Evolutionary conservation across 2,797 vertebrate species (phyloP).

Genomic region (Tokudaia muenninki): DNA sequence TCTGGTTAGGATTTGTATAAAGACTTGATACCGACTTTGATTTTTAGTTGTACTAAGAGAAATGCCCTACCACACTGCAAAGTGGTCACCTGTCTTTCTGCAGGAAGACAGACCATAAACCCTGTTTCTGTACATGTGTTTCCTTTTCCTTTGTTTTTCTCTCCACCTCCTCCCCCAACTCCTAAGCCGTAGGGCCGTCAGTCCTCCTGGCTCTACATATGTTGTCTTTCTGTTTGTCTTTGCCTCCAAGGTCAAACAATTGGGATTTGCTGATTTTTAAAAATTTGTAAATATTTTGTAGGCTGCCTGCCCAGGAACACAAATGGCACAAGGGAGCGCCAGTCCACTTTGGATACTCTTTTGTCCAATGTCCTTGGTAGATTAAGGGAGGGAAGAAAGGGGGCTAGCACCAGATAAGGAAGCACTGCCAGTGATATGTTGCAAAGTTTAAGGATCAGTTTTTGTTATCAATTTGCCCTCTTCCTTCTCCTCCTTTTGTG

Average conservation of each 20-base stretch:
- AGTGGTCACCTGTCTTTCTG: slow-evolving; percentile 48
- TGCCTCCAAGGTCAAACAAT: slow-evolving; percentile 66
- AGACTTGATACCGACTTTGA: slow-evolving; percentile 56
- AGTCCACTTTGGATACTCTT: neutral
- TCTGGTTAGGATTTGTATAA: slow-evolving; percentile 44
- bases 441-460: slow-evolving; percentile 50
- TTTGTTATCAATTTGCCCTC: slow-evolving; percentile 28
- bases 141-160: slow-evolving; percentile 44
- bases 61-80: neutral
- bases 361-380: slow-evolving; percentile 48
- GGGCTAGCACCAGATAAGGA: slow-evolving; percentile 25
- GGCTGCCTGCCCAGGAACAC: slow-evolving; percentile 65
- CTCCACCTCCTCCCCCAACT: neutral
- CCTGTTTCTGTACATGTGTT: neutral
- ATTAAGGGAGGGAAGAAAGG: neutral
- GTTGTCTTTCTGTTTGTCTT: slow-evolving; percentile 69
- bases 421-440: neutral
- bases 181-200: neutral
- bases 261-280: slow-evolving; percentile 72
- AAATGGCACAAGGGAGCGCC: slow-evolving; percentile 51
- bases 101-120: neutral
- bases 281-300: slow-evolving; percentile 67
- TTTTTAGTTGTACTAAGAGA: slow-evolving; percentile 60
- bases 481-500: neutral
- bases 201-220: slow-evolving; percentile 72